Base-by-base conservation (phyloP, 1,140 invertebrate species). In the Pentalonia nigronervosa region DNA sequence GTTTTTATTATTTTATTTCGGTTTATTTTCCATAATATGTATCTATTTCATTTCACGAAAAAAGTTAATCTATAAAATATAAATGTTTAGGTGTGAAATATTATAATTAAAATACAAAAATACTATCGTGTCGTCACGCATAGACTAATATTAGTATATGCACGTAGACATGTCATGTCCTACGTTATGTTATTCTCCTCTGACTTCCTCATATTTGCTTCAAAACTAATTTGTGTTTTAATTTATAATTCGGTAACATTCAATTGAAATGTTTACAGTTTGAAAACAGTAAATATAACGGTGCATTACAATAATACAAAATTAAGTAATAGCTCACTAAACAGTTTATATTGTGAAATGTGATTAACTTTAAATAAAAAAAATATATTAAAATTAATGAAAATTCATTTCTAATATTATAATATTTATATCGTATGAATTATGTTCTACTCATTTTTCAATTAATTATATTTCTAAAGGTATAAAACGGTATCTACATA, bases 41-140 rank as follows among this genome's bases (percentile, higher is more conserved):
- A 34, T 0, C 11, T 76, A n/a, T 2, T 20, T n/a, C 11, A 17
- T 76, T 76, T 76, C 6, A 76, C 4, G 21, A 14, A 67, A 67
- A 30, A 76, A 76, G 30, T 1, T 76, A n/a, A 76, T 76, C 60
- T 34, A n/a, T 76, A 76, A 76, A 67, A 76, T n/a, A 76, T n/a
- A 76, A 76, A 84, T 84, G 23, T 45, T 45, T 45, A 45, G 21
- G 83, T 84, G 34, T 84, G 83, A 84, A 84, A 84, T 81, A 81
- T 81, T 83, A 45, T 84, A 4, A 84, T 41, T 45, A 45, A 41
- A 84, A 84, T 45, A 41, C 9, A 45, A 84, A 84, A 84, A 84
- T 84, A 84, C 45, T 84, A 36, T 84, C 83, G 23, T 41, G 36
- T 25, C 8, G 41, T 84, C 83, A 84, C 83, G 83, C 83, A 84